Conservation (phyloP, 2,113 vertebrate genomes). For the Catharus fuscescens region DNA sequence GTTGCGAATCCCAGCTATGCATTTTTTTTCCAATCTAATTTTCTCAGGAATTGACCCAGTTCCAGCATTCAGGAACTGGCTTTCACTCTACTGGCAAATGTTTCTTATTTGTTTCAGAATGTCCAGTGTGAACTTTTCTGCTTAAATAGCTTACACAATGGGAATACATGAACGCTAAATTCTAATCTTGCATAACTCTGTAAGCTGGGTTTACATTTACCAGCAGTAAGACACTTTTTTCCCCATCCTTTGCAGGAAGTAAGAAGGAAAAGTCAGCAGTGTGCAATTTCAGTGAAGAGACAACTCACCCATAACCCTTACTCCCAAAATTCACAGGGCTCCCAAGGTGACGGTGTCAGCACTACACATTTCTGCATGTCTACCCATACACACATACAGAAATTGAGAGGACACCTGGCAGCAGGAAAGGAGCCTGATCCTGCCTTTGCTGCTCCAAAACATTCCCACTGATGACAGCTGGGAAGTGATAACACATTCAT, state of each 20-base stretch:
- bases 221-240: not conserved
- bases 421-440: not conserved
- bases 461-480: rapidly evolving
- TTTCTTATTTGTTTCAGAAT: not conserved
- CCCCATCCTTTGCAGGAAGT: not conserved
- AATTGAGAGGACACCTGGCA: not conserved
- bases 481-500: not conserved
- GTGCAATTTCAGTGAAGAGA: not conserved
- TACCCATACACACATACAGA: rapidly evolving
- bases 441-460: not conserved
- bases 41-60: slow-evolving; percentile 34
- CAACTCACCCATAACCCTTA: not conserved
- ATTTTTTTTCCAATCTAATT: not conserved
- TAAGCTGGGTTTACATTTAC: not conserved
- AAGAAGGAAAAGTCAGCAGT: not conserved
- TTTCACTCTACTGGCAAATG: not conserved
- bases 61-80: not conserved
- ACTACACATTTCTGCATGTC: not conserved
- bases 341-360: not conserved
- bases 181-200: slow-evolving; percentile 17
- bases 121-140: slow-evolving; percentile 11
- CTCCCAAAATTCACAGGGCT: not conserved
- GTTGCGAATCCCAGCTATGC: not conserved
- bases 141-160: slow-evolving; percentile 7
- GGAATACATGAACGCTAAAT: not conserved